These are phyloP conservation scores for Perizoma affinitatum DNA, from an alignment of 2,888 invertebrate genomes.

Conservation along the genomic window DNA sequence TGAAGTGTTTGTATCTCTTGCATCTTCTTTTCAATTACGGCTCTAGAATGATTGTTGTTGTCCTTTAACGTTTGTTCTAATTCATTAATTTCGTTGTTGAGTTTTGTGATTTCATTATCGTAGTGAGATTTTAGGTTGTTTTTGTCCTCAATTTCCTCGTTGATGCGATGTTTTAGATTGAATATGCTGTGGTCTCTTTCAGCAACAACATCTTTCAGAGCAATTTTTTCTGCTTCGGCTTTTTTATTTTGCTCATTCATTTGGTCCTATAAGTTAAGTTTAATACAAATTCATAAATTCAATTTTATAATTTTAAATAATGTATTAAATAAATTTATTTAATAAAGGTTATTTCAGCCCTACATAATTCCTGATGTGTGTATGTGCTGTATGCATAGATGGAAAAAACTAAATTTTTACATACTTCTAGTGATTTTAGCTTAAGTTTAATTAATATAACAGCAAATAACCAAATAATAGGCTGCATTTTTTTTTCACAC, in stretches of 20 bases:
- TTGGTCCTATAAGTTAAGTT: conserved; percentile 50
- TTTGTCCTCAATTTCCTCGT: conserved; percentile 68
- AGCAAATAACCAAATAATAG: no score
- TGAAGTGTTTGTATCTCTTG: conserved; percentile 67
- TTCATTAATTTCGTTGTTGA: conserved; percentile 69
- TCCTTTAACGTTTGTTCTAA: conserved; percentile 64
- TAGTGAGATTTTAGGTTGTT: conserved; percentile 56
- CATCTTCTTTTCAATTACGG: conserved; percentile 60
- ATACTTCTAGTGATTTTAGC: no score
- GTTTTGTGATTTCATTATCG: conserved; percentile 60
- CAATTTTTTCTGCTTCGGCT: conserved; percentile 52
- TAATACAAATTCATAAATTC: no score
- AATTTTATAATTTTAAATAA: no score
- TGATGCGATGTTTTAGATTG: conserved; percentile 65
- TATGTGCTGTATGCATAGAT: no score
- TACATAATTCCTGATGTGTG: no score
- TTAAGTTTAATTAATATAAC: no score
- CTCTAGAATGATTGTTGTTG: conserved; percentile 54
- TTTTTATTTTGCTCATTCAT: conserved; percentile 52
- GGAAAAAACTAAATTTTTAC: no score
- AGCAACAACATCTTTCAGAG: conserved; percentile 50
- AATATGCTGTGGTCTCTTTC: conserved; percentile 63
- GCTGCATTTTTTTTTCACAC: no score
- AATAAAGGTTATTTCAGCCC: no score
- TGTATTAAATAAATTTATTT: no score